These are phyloP conservation scores for Heterotis niloticus DNA, from an alignment of 2,113 vertebrate species.

Conservation along the genomic window DNA sequence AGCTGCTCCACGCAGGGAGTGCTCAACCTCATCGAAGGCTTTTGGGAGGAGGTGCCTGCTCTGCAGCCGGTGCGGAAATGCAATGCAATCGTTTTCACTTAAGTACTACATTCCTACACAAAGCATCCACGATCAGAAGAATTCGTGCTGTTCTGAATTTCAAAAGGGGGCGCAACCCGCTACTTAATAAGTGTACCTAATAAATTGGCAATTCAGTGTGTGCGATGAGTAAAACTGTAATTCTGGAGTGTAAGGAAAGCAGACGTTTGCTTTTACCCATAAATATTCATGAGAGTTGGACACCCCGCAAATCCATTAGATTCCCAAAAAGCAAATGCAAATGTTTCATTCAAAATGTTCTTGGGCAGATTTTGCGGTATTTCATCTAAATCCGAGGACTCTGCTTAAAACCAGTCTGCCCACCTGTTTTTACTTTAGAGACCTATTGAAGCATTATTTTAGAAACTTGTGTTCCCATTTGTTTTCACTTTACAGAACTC, in stretches of 20 bases:
- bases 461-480: background rate
- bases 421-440: background rate
- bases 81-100: too few species aligned
- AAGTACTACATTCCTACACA: too few species aligned
- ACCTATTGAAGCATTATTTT: background rate
- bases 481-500: background rate
- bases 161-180: too few species aligned
- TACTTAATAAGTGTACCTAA: too few species aligned
- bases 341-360: slow-evolving; percentile 16
- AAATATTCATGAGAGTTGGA: slow-evolving; percentile 31
- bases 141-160: too few species aligned
- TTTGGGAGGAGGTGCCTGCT: too few species aligned
- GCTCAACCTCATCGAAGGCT: too few species aligned
- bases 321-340: slow-evolving; percentile 11
- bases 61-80: too few species aligned
- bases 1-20: too few species aligned
- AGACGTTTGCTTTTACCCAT: background rate
- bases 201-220: too few species aligned
- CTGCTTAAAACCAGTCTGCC: background rate
- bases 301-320: slow-evolving; percentile 16
- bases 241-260: slow-evolving; percentile 4
- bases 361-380: background rate
- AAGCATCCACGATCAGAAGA: too few species aligned
- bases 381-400: background rate
- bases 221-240: slow-evolving; percentile 19